These are phyloP conservation scores for Ormyrus pomaceus DNA, from an alignment of 2,888 invertebrate genomes.

Conservation along the genomic window DNA sequence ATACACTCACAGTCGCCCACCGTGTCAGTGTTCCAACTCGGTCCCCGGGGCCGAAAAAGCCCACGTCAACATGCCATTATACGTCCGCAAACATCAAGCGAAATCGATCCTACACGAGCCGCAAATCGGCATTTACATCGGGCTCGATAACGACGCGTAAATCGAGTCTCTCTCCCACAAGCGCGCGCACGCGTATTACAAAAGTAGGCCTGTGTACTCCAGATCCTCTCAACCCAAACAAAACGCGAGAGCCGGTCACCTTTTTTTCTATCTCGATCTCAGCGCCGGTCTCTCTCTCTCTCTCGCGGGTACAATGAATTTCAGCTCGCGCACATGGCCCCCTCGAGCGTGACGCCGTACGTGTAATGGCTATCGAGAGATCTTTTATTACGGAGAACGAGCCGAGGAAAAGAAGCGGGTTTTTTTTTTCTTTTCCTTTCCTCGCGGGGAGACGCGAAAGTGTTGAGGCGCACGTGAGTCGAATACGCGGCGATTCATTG, in stretches of 20 bases:
- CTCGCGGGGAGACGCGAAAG: too few species aligned
- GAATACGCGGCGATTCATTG: too few species aligned
- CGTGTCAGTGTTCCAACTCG: too few species aligned
- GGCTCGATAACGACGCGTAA: neutral
- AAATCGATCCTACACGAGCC: neutral
- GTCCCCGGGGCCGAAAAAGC: too few species aligned
- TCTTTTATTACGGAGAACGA: too few species aligned
- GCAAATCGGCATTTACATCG: constrained; percentile 1
- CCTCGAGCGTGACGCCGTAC: constrained; percentile 19
- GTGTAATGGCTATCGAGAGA: too few species aligned
- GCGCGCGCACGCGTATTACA: neutral
- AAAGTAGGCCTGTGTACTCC: constrained; percentile 32
- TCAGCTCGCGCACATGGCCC: constrained; percentile 24
- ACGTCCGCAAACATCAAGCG: too few species aligned
- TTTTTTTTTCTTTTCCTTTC: too few species aligned
- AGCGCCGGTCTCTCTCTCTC: neutral
- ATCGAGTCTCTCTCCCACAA: neutral
- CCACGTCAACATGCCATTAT: too few species aligned
- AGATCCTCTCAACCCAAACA: neutral
- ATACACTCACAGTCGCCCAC: too few species aligned
- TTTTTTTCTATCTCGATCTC: constrained; percentile 1
- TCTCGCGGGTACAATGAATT: neutral
- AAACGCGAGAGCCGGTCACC: neutral
- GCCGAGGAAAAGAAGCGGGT: too few species aligned
- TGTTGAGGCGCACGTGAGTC: too few species aligned